A percentile compares a stretch with the other conserved stretches of the same genome.
phyloP scores from a whole-genome alignment of 2,797 vertebrate species.

The Psittacula echo region DNA sequence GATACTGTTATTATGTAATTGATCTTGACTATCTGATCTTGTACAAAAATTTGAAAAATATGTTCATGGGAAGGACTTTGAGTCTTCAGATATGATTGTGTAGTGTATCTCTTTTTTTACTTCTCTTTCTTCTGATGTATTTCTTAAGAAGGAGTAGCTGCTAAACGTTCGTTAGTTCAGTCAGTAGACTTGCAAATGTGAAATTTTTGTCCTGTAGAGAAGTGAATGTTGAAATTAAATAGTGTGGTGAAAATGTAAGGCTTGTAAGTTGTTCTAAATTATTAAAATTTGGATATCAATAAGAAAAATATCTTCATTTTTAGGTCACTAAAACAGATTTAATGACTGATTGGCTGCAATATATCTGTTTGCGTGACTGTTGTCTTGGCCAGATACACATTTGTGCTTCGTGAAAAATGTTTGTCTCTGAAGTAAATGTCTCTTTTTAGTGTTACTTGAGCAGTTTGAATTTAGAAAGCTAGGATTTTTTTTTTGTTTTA shows the following conservation, averaged over 20 bases:
- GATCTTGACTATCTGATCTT: not conserved
- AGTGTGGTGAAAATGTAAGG: not conserved
- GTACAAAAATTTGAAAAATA: not conserved
- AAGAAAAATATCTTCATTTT: not conserved
- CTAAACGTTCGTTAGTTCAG: not conserved
- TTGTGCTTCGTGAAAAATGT: not conserved
- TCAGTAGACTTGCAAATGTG: not conserved
- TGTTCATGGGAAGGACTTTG: not conserved
- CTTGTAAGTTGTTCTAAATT: not conserved
- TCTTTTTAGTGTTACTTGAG: not conserved
- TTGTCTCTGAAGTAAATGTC: not conserved
- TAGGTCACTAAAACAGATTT: not conserved
- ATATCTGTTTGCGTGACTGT: not conserved
- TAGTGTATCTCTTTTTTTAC: not conserved
- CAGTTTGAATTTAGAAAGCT: not conserved
- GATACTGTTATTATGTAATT: not conserved
- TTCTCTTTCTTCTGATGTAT: not conserved
- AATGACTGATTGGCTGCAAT: not conserved
- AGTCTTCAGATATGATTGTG: not conserved
- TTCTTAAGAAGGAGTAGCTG: not conserved
- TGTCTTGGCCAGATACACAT: not conserved
- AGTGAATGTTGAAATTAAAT: not conserved
- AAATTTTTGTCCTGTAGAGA: not conserved
- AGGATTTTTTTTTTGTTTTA: not conserved
- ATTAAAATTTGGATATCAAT: not conserved